Evolutionary conservation across 2,888 invertebrate species (phyloP), one percentile per base, ranked within the genome.

Genomic region (Conchocele bisecta): DNA sequence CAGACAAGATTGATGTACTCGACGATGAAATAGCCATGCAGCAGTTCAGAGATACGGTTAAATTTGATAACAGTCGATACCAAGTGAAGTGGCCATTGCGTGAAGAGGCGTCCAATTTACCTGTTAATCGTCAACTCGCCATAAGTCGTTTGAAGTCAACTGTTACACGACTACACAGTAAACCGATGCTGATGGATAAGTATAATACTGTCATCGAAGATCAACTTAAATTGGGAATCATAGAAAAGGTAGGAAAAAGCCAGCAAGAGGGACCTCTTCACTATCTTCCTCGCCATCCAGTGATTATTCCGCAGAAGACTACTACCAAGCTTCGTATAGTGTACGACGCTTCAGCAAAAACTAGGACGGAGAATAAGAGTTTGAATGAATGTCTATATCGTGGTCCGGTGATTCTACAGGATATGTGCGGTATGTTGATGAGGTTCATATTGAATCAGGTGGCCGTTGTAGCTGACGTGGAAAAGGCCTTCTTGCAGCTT

Each of bases 21-120:
- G 39, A 53, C 37, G 67, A 59, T 22, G 53, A 42, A 6, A 20
- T 46, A 7, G 59, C 37, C 7, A 53, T 53, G 35, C 15, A 44
- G 5, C 42, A 17, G 13, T 70, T 65, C 33, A 58, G 44, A 17
- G 48, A 70, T 2, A 63, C 59, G 1, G 22, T 64, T 1, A 48
- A 51, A 29, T 60, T 59, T 42, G 35, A 64, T 37, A 31, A 70
- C 26, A 46, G 53, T 6, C 33, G 59, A 4, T 70, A 70, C 39
- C 41, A 58, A 9, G 58, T 60, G 7, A 57, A 26, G 3, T 65
- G 51, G 60, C 70, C 65, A 35, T 70, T 64, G 65, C 58, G 59
- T 28, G 33, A 20, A 3, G 42, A 58, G 5, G 22, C 4, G 9
- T 9, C 31, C 17, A 42, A 51, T 13, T 35, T 65, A 24, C 59